Evolutionary conservation across 1,140 invertebrate species (phyloP), one percentile per base, ranked within the genome.

Genomic region (Euura saliciscinereae): DNA sequence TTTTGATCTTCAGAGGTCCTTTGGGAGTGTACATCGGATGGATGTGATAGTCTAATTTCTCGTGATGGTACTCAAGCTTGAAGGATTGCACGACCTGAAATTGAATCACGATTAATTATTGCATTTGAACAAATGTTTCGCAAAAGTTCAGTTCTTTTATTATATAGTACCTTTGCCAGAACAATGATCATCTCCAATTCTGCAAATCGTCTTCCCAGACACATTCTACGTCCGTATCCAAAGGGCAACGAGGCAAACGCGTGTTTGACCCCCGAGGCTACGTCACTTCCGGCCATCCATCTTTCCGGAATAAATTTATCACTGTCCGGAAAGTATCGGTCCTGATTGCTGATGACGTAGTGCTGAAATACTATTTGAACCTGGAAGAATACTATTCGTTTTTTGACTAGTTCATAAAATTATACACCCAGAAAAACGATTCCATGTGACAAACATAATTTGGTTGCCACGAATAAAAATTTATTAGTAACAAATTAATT

Each of bases 301-400:
- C 95, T 87, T 79, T 96, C 94, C 0, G 95, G 95, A 2, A 89
- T 71, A 82, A 94, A 96, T 71, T 90, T 83, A 2, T 90, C 82
- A 44, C 93, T 90, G 4, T 91, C 82, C 1, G 90, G 84, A 79
- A 96, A 95, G 78, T 94, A 93, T 78, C 91, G 89, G 71, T 93
- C 91, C 72, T 90, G 89, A 81, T 94, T 94, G 45, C 93, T 94
- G 64, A 94, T 91, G n/a, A 94, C 92, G 80, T 94, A 91, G 84
- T 95, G 93, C 75, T 94, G 94, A 80, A 95, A 95, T 65, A 95
- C 92, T 28, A 95, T 90, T 84, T 95, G 93, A 0, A 93, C 93
- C 94, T 95, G 84, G n/a, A 86, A 88, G 74, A 10, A 44, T 45
- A 28, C 28, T 28, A 28, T 28, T 28, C 28, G 28, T 28, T 28